phyloP scores from a whole-genome alignment of 2,113 vertebrate genomes.

The Tenebrosternarchus preto region DNA sequence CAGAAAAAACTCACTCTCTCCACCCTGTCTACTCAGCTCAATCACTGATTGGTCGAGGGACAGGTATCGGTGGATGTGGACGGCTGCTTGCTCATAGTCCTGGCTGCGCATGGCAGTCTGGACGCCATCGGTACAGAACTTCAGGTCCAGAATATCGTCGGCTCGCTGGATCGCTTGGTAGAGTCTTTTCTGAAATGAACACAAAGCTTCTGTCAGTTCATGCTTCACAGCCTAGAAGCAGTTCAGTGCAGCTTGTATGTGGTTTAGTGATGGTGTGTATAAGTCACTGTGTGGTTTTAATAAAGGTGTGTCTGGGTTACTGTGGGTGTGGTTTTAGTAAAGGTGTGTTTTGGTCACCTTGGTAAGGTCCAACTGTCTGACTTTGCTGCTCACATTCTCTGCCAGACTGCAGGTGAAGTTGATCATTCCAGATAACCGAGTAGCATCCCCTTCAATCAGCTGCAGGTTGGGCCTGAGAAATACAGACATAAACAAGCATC shows the following conservation, averaged over 20 bases:
- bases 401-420: conserved; percentile 96
- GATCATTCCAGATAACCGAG: conserved; percentile 94
- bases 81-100: conserved; percentile 95
- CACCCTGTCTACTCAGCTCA: conserved; percentile 94
- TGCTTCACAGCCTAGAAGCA: not conserved
- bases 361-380: conserved; percentile 93
- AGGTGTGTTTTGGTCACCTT: conserved; percentile 75
- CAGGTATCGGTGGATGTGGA: conserved; percentile 94
- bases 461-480: conserved; percentile 87
- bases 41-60: conserved; percentile 97
- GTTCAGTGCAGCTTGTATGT: not conserved
- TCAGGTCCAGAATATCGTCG: conserved; percentile 95
- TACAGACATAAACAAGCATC: conserved; percentile 18
- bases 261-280: too few species aligned
- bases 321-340: not conserved
- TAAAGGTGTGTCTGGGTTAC: not conserved
- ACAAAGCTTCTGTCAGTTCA: not conserved
- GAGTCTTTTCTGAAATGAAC: conserved; percentile 83
- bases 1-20: conserved; percentile 79
- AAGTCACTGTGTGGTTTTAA: not conserved
- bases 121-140: conserved; percentile 98
- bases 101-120: conserved; percentile 90
- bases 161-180: conserved; percentile 97
- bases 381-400: conserved; percentile 96
- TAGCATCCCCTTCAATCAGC: conserved; percentile 93